Evolutionary conservation across 2,797 vertebrate genomes (phyloP), one percentile per base, ranked within the genome.

Genomic region (Cossypha heuglini): DNA sequence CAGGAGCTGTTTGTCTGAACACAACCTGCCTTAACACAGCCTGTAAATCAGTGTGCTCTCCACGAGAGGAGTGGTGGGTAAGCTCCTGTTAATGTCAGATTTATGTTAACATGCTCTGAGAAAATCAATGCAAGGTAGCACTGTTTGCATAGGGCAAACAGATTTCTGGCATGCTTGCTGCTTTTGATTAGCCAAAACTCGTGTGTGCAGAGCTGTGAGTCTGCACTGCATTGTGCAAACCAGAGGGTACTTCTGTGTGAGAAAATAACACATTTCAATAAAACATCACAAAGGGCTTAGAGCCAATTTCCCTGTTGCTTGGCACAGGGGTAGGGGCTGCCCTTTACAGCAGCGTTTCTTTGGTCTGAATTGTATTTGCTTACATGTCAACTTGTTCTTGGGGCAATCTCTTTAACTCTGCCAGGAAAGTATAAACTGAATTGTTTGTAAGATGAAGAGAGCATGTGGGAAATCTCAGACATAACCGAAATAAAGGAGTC

Each of bases 101-200:
- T 92, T 79, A 68, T 68, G 88, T 87, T 96, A 83, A 88, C 74
- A 22, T 40, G 54, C 1, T 4, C 86, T 3, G 40, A 68, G 71
- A 88, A 94, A 87, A 96, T 89, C 88, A 86, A 87, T 95, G 42
- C 61, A 55, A 87, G 64, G 80, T 58, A 93, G 82, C 35, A 13
- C 10, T 92, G 86, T 94, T 97, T 94, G 75, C 72, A 51, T n/a
- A 93, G 92, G 49, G 64, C 79, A 96, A 96, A 94, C 74, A 88
- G 77, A 86, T 73, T 88, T 59, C 94, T 94, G 91, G 83, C 87
- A 26, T 14, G 84, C 59, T 76, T 33, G 51, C 45, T 93, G 74
- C 78, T 85, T 91, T 91, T 68, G 49, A 63, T 91, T 69, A 92
- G 76, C 68, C 90, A 66, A 55, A 58, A 63, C 72, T 40, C 1